Percentiles rank a stretch among this genome's conserved stretches.
Evolutionary conservation across 2,888 invertebrate species (phyloP).

Genomic region (Macaria liturata): DNA sequence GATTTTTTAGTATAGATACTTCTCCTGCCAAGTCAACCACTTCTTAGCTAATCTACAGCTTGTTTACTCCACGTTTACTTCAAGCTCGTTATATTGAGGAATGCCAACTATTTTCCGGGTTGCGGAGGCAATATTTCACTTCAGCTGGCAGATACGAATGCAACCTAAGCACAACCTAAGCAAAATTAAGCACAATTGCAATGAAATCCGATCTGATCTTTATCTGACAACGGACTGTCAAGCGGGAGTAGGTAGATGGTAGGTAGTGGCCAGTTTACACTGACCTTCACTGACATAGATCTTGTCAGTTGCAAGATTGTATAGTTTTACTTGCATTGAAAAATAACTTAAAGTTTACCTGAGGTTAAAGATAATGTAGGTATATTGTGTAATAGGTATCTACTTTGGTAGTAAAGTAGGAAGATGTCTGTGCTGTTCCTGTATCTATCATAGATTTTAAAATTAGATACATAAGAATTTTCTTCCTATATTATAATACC

Average conservation of each 20-base stretch:
- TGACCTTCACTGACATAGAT: slow-evolving; percentile 18
- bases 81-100: slow-evolving; percentile 18
- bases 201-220: slow-evolving; percentile 44
- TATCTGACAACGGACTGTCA: slow-evolving; percentile 39
- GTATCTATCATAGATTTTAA: no score
- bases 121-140: slow-evolving; percentile 21
- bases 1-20: no score
- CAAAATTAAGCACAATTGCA: slow-evolving; percentile 37
- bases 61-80: neutral
- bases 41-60: neutral
- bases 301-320: no score
- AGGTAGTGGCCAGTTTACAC: slow-evolving; percentile 37
- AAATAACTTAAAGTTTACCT: no score
- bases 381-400: no score
- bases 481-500: no score
- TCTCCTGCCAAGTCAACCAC: no score
- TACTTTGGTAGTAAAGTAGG: no score
- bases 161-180: slow-evolving; percentile 24
- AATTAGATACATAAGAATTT: no score
- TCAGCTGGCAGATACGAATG: slow-evolving; percentile 22
- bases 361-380: no score
- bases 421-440: no score
- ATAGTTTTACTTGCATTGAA: no score
- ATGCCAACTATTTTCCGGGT: slow-evolving; percentile 29
- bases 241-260: slow-evolving; percentile 28